Evolutionary conservation across 2,888 invertebrate genomes (phyloP).

Genomic region (Microchrysa polita): DNA sequence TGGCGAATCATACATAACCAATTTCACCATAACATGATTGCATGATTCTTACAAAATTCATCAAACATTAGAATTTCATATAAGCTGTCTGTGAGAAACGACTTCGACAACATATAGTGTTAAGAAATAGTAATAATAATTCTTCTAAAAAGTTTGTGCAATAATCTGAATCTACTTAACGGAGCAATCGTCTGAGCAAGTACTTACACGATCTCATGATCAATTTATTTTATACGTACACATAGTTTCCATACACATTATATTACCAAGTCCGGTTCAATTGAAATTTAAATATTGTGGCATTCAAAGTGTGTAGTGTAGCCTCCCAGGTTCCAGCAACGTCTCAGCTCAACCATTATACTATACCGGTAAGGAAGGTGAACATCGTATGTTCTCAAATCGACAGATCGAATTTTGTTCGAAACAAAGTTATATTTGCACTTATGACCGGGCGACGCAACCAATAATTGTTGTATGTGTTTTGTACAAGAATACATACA

Average conservation of each 20-base stretch:
- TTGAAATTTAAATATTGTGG: constrained; percentile 36
- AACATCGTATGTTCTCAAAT: too few relatives aligned
- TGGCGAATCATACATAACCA: too few relatives aligned
- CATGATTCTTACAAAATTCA: too few relatives aligned
- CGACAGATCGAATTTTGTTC: too few relatives aligned
- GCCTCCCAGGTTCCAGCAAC: not conserved
- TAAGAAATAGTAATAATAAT: constrained; percentile 11
- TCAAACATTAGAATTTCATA: too few relatives aligned
- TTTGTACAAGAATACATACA: not conserved
- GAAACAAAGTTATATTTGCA: constrained; percentile 10
- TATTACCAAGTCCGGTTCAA: constrained; percentile 11
- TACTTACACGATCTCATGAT: constrained; percentile 13
- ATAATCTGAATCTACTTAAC: constrained; percentile 20
- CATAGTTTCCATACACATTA: not conserved
- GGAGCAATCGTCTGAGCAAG: constrained; percentile 17
- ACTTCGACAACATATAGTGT: not conserved
- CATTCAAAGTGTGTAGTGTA: constrained; percentile 24
- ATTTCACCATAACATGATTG: too few relatives aligned
- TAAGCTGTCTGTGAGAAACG: too few relatives aligned
- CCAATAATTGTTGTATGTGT: constrained; percentile 21
- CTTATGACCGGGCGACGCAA: constrained; percentile 15
- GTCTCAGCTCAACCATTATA: not conserved
- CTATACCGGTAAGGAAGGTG: too few relatives aligned
- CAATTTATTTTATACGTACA: constrained; percentile 12
- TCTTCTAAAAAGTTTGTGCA: constrained; percentile 1